Evolutionary conservation across 2,113 vertebrate genomes (phyloP).

Genomic region (Cygnus atratus): DNA sequence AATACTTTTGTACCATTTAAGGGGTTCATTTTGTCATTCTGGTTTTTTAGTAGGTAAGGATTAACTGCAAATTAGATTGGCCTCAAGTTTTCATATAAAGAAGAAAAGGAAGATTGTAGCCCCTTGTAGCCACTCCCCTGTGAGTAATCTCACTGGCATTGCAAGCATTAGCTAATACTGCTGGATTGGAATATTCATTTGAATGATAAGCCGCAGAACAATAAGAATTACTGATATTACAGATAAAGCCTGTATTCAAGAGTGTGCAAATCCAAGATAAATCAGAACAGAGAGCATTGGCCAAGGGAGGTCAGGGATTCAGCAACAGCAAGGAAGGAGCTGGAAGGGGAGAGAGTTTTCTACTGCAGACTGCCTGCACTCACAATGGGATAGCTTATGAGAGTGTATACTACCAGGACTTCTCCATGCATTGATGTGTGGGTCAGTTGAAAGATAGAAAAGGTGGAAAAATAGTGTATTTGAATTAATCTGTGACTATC

Average conservation of each 20-base stretch:
- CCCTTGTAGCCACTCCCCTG: background rate
- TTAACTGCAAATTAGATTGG: background rate
- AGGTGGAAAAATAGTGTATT: background rate
- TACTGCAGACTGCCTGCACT: background rate
- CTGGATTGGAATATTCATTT: background rate
- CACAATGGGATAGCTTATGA: background rate
- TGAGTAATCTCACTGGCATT: background rate
- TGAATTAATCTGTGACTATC: fast-evolving
- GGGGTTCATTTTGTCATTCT: background rate
- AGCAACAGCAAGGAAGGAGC: background rate
- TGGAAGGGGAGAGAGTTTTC: background rate
- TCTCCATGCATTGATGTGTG: background rate
- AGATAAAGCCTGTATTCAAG: background rate
- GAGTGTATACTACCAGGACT: background rate
- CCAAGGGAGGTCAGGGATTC: background rate
- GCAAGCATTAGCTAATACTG: background rate
- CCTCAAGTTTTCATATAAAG: background rate
- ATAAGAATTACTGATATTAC: background rate
- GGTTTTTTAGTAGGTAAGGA: background rate
- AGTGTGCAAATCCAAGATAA: background rate
- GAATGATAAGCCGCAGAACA: background rate
- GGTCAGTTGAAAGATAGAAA: background rate
- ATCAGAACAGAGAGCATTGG: background rate
- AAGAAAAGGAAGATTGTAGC: background rate
- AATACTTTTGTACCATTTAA: background rate